These are phyloP conservation scores for Onychomys leucogaster DNA, from an alignment of 2,797 vertebrate genomes.

Conservation along the genomic window DNA sequence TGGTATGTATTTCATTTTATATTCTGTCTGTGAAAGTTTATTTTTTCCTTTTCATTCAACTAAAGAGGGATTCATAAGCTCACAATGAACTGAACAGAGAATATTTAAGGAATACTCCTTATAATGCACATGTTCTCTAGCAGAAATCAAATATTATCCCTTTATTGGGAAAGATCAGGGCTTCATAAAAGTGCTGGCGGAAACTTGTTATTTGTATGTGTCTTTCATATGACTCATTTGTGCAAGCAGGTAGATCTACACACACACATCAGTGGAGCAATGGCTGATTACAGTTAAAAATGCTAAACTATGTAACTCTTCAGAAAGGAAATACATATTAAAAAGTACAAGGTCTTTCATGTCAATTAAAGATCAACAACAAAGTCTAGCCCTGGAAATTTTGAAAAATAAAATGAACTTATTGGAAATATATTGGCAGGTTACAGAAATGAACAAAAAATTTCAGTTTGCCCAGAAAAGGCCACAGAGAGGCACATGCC, in stretches of 20 bases:
- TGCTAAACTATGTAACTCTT: not conserved
- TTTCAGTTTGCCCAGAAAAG: not conserved
- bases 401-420: not conserved
- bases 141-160: not conserved
- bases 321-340: constrained; percentile 3
- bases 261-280: not conserved
- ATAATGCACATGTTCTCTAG: not conserved
- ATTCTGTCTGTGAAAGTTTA: not conserved
- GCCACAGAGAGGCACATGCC: not conserved
- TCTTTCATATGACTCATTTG: not conserved
- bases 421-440: not conserved
- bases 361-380: not conserved
- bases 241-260: not conserved
- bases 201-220: not conserved
- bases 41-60: not conserved
- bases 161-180: constrained; percentile 17
- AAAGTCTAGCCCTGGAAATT: not conserved
- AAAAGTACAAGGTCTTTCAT: not conserved
- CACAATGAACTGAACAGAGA: not conserved
- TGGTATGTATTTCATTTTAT: not conserved
- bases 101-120: not conserved
- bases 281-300: not conserved
- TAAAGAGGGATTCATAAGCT: constrained; percentile 20
- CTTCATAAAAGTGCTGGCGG: not conserved
- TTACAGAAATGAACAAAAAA: constrained; percentile 10